phyloP scores from a whole-genome alignment of 2,113 vertebrate species.

The Ascaphus truei region DNA sequence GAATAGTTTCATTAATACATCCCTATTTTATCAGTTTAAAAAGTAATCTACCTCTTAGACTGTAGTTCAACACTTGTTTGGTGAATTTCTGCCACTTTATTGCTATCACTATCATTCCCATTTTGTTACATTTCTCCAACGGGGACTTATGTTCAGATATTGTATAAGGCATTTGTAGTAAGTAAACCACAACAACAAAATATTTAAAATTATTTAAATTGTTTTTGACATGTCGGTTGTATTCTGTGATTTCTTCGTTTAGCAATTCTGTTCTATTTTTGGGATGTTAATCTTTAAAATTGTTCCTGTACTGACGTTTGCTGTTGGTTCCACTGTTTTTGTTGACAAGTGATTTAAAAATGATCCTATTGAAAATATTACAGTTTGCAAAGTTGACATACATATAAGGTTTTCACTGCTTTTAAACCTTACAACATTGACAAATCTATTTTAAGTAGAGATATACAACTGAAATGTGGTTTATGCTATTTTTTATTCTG shows the following conservation, averaged over 20 bases:
- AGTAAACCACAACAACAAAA: constrained; percentile 76
- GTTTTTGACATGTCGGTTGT: constrained; percentile 77
- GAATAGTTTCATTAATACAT: constrained; percentile 50
- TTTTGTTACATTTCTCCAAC: constrained; percentile 69
- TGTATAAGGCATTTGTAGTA: constrained; percentile 89
- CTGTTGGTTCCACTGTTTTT: constrained; percentile 59
- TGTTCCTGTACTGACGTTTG: constrained; percentile 77
- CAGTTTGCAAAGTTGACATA: constrained; percentile 73
- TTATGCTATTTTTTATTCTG: constrained; percentile 19
- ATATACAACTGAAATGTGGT: constrained; percentile 33
- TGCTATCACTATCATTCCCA: constrained; percentile 71
- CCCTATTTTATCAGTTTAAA: constrained; percentile 59
- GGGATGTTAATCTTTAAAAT: constrained; percentile 71
- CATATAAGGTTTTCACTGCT: constrained; percentile 61
- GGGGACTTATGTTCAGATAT: constrained; percentile 67
- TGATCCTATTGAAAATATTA: constrained; percentile 86
- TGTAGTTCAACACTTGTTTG: constrained; percentile 68
- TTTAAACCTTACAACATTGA: constrained; percentile 49
- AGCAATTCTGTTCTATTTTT: constrained; percentile 56
- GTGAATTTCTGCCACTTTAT: constrained; percentile 72
- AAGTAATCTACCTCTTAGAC: constrained; percentile 81
- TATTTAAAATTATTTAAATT: constrained; percentile 97
- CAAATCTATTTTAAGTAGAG: constrained; percentile 40
- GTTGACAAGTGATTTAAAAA: constrained; percentile 74
- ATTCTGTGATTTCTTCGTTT: constrained; percentile 79